Evolutionary conservation across 2,888 invertebrate genomes (phyloP), one percentile per base, ranked within the genome.

Genomic region (Malthinus seriepunctatus): DNA sequence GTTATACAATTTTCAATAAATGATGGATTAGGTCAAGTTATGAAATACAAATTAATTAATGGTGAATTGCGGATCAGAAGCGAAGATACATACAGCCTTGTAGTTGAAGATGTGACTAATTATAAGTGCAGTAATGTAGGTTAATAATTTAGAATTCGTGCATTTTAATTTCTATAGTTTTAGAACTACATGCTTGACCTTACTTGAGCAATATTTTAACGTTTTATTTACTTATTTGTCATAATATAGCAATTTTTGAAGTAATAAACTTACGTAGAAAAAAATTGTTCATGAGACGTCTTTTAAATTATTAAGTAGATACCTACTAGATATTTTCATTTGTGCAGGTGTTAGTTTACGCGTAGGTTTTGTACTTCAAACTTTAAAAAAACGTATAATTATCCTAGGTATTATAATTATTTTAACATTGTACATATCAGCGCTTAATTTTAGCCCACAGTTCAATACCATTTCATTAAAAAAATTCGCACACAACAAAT

Each of bases 91-190:
- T 35, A 35, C 54, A 54, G 50, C 59, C 59, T 59, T 59, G 59
- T 46, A 51, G 39, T 55, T 59, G 35, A 50, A 38, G 50, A 54
- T 54, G 59, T 59, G 54, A 55, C 59, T 59, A 59, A 59, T 59
- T 50, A 59, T 39, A 53, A 54, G 44, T 59, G 54, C 54, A 51
- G 33, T 38, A 59, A 59, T 59, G 39, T 59, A 54, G 54, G 54
- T 59, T 59, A 51, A 54, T 59, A 58, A 58, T 58, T 58, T 58
- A 39, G 58, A 58, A 49, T 58, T 58, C 58, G 58, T 58, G 58
- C 58, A 53, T 53, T 49, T 52, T 58, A 32, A 52, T 34, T 35
- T 58, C 33, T 51, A 46, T 46, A 33, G 23, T 37, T 44, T 42
- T 49, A 42, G 35, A 23, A 23, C 23, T 3, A 23, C 42, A 52